Percentiles rank a stretch among this genome's conserved stretches.
These are phyloP conservation scores for Halcyon senegalensis DNA, from an alignment of 2,113 vertebrate species.

Conservation along the genomic window DNA sequence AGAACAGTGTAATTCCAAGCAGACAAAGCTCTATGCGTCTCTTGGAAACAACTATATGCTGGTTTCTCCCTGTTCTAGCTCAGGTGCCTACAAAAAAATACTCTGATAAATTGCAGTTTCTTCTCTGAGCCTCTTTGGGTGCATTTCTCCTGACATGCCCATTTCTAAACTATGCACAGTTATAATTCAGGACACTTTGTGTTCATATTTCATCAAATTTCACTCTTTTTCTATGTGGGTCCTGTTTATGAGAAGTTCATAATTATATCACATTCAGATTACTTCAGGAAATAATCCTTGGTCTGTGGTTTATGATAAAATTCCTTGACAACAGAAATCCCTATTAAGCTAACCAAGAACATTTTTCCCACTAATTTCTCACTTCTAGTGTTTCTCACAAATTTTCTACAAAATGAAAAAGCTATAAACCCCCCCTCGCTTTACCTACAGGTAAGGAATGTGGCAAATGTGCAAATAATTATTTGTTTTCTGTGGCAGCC, in stretches of 20 bases:
- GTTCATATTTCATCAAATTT: neutral
- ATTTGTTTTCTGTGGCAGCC: neutral
- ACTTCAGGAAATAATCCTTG: neutral
- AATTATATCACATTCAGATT: neutral
- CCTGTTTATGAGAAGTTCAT: neutral
- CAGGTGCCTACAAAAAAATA: neutral
- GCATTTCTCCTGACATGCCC: neutral
- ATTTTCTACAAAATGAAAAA: neutral
- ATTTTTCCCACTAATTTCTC: neutral
- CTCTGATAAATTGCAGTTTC: neutral
- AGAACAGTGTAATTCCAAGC: neutral
- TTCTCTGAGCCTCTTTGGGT: neutral
- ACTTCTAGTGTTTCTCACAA: neutral
- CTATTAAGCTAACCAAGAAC: neutral
- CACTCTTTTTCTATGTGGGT: neutral
- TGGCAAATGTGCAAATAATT: neutral
- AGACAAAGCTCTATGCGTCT: neutral
- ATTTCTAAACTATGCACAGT: neutral
- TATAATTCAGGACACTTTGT: neutral
- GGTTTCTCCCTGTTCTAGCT: neutral
- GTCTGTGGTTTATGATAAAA: neutral
- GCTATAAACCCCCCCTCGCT: accelerated
- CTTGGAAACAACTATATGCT: neutral
- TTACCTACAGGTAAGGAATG: neutral
- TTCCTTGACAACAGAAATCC: neutral